These are phyloP conservation scores for Sakesphorus luctuosus DNA, from an alignment of 2,113 vertebrate genomes.

Conservation along the genomic window DNA sequence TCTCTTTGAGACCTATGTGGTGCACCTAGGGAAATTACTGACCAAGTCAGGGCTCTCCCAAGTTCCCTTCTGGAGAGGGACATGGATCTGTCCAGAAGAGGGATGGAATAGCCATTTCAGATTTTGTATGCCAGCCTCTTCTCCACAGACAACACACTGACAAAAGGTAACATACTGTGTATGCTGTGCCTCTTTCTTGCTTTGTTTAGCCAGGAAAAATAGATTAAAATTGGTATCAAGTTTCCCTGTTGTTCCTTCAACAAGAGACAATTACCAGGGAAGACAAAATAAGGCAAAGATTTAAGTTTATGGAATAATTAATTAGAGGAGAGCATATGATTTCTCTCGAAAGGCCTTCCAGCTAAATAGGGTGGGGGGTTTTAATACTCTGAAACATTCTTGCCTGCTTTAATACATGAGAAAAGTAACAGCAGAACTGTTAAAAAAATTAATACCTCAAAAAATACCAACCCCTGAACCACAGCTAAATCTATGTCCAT, in stretches of 20 bases:
- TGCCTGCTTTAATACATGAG: neutral
- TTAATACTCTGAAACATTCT: neutral
- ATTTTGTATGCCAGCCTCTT: neutral
- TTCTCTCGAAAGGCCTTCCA: neutral
- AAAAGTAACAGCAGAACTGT: neutral
- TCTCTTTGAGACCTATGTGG: neutral
- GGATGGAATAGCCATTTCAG: neutral
- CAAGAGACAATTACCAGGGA: neutral
- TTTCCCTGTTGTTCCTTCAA: neutral
- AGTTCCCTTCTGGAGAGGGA: rapidly evolving
- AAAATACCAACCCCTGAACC: neutral
- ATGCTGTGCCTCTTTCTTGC: neutral
- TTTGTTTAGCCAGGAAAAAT: neutral
- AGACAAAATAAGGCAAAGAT: neutral
- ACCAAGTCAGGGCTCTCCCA: neutral
- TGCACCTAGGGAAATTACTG: neutral
- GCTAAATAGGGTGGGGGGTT: neutral
- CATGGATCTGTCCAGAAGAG: neutral
- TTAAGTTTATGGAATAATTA: neutral
- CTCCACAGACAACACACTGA: neutral
- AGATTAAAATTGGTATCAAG: neutral
- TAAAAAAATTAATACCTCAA: neutral
- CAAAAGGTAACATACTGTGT: neutral
- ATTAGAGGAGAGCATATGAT: neutral
- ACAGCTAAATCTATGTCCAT: neutral